A percentile compares a stretch with the other conserved stretches of the same genome.
phyloP scores from a whole-genome alignment of 2,888 invertebrate species.

The Spodoptera exigua region DNA sequence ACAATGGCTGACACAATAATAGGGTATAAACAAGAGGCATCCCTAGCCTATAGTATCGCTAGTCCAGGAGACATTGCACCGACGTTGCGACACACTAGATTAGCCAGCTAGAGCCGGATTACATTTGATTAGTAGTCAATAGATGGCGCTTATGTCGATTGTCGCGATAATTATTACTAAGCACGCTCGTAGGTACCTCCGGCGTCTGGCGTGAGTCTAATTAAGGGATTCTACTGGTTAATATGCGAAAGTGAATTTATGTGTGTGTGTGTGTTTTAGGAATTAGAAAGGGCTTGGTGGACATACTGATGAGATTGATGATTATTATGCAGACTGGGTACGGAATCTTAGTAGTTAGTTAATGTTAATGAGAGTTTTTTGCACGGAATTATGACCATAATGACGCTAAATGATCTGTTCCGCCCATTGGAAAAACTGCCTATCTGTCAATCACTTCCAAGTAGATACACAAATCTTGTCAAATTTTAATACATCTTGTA shows the following conservation, averaged over 20 bases:
- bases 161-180: conserved; percentile 62
- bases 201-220: conserved; percentile 52
- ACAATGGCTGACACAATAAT: conserved; percentile 1
- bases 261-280: conserved; percentile 31
- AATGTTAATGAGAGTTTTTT: too few species aligned
- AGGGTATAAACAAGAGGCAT: conserved; percentile 19
- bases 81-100: conserved; percentile 56
- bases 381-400: too few species aligned
- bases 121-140: conserved; percentile 74
- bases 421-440: too few species aligned
- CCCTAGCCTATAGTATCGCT: conserved; percentile 39
- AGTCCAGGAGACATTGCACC: conserved; percentile 50
- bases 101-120: conserved; percentile 64
- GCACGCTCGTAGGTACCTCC: conserved; percentile 43
- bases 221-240: conserved; percentile 40
- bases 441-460: too few species aligned
- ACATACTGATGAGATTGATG: conserved; percentile 29
- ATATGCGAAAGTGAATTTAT: conserved; percentile 54
- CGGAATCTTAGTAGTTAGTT: too few species aligned
- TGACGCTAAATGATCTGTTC: too few species aligned
- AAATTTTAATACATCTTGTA: too few species aligned
- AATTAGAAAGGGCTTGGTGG: conserved; percentile 4
- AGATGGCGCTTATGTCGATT: conserved; percentile 61
- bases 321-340: conserved; percentile 1
- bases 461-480: too few species aligned